A percentile compares a stretch with the other conserved stretches of the same genome.
phyloP scores from a whole-genome alignment of 37 sponge, comb jelly and placozoan species.

The Chondrosia reniformis region DNA sequence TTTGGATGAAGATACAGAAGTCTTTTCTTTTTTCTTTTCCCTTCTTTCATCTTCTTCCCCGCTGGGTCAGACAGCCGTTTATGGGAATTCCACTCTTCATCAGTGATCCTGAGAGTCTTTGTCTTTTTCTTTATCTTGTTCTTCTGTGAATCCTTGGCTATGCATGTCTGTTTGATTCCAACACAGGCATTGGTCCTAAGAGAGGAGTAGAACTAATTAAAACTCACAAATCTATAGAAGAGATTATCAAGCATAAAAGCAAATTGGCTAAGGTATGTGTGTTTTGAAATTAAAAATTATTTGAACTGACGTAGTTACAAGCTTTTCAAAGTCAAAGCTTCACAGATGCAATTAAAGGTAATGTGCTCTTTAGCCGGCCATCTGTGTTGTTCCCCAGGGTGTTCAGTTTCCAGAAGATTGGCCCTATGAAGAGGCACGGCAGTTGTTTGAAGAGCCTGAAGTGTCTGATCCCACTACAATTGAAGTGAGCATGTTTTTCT shows the following conservation, averaged over 20 bases:
- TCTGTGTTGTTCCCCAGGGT: conserved; percentile 39
- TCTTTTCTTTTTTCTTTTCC: no score
- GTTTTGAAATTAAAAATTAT: no score
- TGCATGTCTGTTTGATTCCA: not conserved
- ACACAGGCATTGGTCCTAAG: conserved; percentile 96
- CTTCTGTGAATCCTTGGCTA: no score
- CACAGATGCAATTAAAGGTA: not conserved
- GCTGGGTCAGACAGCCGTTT: no score
- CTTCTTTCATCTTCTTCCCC: no score
- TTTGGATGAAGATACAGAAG: no score
- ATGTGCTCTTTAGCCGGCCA: not conserved
- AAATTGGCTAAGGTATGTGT: conserved; percentile 34
- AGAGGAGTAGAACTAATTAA: conserved; percentile 77
- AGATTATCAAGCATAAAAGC: conserved; percentile 52
- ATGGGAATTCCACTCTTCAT: no score
- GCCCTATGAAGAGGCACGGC: conserved; percentile 81
- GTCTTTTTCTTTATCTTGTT: no score
- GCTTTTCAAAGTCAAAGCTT: not conserved
- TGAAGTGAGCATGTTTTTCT: conserved; percentile 48
- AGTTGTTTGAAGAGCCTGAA: conserved; percentile 75
- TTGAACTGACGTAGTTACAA: not conserved
- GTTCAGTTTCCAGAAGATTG: conserved; percentile 80
- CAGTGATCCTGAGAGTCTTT: no score
- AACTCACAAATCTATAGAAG: conserved; percentile 84
- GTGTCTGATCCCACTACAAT: conserved; percentile 50